phyloP scores from a whole-genome alignment of 2,888 invertebrate species.

The Drosophila engyochracea region DNA sequence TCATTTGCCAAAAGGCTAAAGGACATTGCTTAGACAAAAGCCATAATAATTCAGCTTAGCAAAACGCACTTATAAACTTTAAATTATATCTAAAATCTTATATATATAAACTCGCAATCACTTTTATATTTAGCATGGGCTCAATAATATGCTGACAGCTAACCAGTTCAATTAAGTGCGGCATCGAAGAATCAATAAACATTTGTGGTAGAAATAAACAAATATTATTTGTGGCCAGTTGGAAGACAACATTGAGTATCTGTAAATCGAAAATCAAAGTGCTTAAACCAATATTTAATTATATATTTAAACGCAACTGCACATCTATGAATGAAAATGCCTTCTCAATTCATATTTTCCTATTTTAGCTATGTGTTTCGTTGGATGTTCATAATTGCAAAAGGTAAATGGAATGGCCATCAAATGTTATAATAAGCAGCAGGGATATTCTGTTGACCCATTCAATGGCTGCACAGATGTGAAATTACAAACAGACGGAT shows the following conservation, averaged over 20 bases:
- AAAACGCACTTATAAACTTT: neutral
- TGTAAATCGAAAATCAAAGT: neutral
- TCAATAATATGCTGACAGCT: neutral
- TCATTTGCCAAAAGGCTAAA: slow-evolving; percentile 44
- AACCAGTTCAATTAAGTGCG: neutral
- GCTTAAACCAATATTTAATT: neutral
- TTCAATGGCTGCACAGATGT: slow-evolving; percentile 36
- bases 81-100: neutral
- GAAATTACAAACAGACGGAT: slow-evolving; percentile 44
- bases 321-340: neutral
- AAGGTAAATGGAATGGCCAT: slow-evolving; percentile 16
- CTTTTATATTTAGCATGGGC: neutral
- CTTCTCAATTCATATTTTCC: neutral
- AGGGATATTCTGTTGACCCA: neutral
- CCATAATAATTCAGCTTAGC: slow-evolving; percentile 27
- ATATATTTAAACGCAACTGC: neutral
- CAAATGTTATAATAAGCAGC: slow-evolving; percentile 4
- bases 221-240: neutral
- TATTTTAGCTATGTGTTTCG: slow-evolving; percentile 46
- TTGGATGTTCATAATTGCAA: slow-evolving; percentile 74
- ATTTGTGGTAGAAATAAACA: neutral
- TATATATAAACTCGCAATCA: neutral
- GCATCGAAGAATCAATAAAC: neutral
- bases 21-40: slow-evolving; percentile 56
- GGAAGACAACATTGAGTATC: neutral